Percentiles rank a stretch among this genome's conserved stretches.
Conservation (phyloP, 2,113 vertebrate genomes). For the Anoura caudifer region DNA sequence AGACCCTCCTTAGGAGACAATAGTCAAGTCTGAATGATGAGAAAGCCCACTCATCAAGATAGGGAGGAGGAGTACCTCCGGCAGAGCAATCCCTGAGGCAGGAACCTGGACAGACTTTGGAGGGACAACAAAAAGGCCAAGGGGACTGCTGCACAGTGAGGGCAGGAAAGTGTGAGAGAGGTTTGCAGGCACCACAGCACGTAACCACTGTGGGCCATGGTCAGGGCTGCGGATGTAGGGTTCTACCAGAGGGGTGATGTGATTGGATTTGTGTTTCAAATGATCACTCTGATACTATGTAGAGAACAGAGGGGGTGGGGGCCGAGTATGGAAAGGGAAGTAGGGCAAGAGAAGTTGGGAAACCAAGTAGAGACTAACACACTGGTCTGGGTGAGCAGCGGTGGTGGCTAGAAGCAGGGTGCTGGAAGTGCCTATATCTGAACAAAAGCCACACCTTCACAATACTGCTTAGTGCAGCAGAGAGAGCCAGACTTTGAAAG, state of each 20-base stretch:
- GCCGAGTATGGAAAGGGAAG: not conserved
- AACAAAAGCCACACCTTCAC: not conserved
- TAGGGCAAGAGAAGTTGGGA: not conserved
- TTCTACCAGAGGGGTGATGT: not conserved
- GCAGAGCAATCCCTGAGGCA: not conserved
- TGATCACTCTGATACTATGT: not conserved
- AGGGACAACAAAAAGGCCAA: not conserved
- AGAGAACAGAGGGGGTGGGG: not conserved
- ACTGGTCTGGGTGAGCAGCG: not conserved
- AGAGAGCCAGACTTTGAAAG: not conserved
- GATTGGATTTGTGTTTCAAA: not conserved
- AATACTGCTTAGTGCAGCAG: too few species aligned
- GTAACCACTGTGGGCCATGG: not conserved
- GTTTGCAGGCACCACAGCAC: not conserved
- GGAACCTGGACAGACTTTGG: not conserved
- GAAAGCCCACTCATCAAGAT: not conserved
- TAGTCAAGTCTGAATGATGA: not conserved
- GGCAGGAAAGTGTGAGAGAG: not conserved
- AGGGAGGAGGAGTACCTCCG: not conserved
- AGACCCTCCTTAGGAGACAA: not conserved
- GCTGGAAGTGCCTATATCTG: not conserved
- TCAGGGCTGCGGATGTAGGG: not conserved
- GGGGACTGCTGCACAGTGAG: not conserved
- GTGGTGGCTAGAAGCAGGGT: not conserved
- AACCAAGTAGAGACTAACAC: not conserved